Conservation (phyloP, 2,797 vertebrate genomes). For the Amblyopsis hoosieri region DNA sequence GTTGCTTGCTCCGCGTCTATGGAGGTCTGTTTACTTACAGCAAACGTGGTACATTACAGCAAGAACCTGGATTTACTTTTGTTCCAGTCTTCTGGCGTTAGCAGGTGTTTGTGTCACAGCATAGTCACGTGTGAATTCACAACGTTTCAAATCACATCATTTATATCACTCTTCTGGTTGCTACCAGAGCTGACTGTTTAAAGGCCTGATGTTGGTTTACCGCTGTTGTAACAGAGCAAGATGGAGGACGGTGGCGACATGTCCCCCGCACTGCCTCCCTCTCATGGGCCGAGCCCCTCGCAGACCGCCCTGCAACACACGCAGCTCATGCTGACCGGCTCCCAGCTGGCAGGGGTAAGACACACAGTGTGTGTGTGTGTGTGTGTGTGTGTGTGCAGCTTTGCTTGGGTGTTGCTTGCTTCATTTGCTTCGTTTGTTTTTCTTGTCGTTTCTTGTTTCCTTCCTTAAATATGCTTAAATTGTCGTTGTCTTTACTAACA, state of each 20-base stretch:
- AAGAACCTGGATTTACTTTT: background rate
- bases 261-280: constrained; percentile 77
- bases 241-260: constrained; percentile 85
- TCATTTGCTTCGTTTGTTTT: background rate
- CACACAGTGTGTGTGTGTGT: constrained; percentile 11
- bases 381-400: constrained; percentile 30
- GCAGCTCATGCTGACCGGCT: constrained; percentile 91
- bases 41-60: background rate
- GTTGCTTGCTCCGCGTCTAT: background rate
- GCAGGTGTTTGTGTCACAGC: background rate
- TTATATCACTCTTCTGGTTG: background rate
- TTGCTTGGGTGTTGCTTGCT: constrained; percentile 12
- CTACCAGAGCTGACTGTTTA: background rate
- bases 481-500: constrained; percentile 11
- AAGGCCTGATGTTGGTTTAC: background rate
- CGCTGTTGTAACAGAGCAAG: constrained; percentile 75
- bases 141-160: background rate
- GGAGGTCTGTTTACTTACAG: background rate
- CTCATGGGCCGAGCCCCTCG: constrained; percentile 75
- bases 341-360: constrained; percentile 90
- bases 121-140: too few relatives aligned
- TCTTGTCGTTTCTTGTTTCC: background rate
- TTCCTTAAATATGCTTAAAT: too few relatives aligned
- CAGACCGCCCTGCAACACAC: constrained; percentile 88
- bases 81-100: background rate